phyloP scores from a whole-genome alignment of 1,140 invertebrate genomes.

The Pantala flavescens region DNA sequence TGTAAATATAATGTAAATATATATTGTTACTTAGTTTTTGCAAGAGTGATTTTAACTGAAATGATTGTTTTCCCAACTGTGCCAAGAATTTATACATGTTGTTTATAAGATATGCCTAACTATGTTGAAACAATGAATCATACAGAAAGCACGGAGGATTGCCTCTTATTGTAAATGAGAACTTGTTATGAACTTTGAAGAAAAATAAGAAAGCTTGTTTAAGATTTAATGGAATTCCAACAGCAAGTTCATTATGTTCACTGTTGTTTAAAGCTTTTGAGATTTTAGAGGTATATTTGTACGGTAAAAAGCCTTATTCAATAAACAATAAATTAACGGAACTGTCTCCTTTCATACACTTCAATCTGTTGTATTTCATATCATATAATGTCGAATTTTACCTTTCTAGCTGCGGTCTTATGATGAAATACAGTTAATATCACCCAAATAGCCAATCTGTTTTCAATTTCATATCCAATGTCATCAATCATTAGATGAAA shows the following conservation, averaged over 20 bases:
- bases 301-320: not conserved
- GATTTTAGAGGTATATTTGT: not conserved
- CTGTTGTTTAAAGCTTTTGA: not conserved
- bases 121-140: not conserved
- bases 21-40: not conserved
- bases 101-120: conserved; percentile 3
- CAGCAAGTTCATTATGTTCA: not conserved
- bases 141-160: not conserved
- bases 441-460: no score
- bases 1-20: not conserved
- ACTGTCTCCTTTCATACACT: no score
- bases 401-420: no score
- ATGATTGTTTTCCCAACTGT: conserved; percentile 4
- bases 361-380: no score
- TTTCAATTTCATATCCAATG: no score
- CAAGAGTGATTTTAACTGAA: not conserved
- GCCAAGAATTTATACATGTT: conserved; percentile 7
- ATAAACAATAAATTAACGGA: not conserved
- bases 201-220: not conserved
- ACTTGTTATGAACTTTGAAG: not conserved
- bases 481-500: no score
- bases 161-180: not conserved
- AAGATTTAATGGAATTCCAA: not conserved
- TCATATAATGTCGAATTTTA: no score
- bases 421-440: no score